Percentiles rank a stretch among this genome's conserved stretches.
These are phyloP conservation scores for Popillia japonica DNA, from an alignment of 1,140 invertebrate genomes.

Conservation along the genomic window DNA sequence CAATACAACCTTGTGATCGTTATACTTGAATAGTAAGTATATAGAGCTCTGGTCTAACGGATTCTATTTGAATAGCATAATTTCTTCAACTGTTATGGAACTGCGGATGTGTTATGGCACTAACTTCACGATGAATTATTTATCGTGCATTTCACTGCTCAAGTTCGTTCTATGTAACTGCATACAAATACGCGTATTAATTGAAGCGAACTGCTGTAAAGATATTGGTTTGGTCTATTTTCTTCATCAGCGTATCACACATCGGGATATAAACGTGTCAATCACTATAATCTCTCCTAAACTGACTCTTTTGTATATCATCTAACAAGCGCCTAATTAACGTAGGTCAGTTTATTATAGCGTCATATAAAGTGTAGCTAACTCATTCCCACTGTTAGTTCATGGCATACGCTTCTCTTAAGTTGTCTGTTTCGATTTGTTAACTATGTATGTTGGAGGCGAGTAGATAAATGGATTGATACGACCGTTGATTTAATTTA, in stretches of 20 bases:
- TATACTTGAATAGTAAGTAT: background rate
- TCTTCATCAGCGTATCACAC: background rate
- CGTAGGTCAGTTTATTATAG: conserved; percentile 12
- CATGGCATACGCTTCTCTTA: background rate
- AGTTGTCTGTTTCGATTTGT: background rate
- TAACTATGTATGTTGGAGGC: background rate
- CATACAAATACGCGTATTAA: conserved; percentile 20
- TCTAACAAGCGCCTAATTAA: background rate
- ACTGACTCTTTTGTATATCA: background rate
- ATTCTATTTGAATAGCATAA: conserved; percentile 8
- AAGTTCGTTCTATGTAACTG: conserved; percentile 11
- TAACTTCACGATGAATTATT: conserved; percentile 25
- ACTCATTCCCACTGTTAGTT: background rate
- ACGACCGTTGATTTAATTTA: background rate
- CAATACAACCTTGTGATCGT: background rate
- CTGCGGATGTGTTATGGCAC: conserved; percentile 28
- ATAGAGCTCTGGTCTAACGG: background rate
- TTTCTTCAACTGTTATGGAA: conserved; percentile 3
- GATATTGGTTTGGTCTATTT: background rate
- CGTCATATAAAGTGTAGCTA: background rate
- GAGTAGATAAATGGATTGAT: background rate
- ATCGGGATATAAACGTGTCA: conserved; percentile 12
- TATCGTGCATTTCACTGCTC: conserved; percentile 17
- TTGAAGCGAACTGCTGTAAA: background rate
- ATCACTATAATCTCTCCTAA: conserved; percentile 14